Evolutionary conservation across 1,140 invertebrate species (phyloP).

Genomic region (Drosophila teissieri): DNA sequence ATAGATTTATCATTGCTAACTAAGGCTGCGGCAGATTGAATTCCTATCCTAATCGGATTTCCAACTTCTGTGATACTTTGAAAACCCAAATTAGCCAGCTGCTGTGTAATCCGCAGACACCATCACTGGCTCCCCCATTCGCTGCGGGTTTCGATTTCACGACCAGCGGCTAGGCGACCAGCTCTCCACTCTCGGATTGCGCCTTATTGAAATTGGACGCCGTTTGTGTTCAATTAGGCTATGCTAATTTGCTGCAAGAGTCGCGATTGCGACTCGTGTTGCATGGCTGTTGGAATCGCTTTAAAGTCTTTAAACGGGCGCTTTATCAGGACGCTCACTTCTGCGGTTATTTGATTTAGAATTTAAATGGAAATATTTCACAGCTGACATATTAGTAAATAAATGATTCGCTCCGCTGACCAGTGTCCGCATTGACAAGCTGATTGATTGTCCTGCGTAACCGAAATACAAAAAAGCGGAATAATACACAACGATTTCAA

Average conservation of each 20-base stretch:
- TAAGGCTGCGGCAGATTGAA: no score
- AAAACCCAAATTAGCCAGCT: neutral
- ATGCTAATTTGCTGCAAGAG: slow-evolving; percentile 73
- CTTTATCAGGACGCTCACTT: slow-evolving; percentile 2
- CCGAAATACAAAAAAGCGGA: slow-evolving; percentile 7
- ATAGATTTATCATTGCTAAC: neutral
- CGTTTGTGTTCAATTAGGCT: slow-evolving; percentile 81
- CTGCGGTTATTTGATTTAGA: slow-evolving; percentile 63
- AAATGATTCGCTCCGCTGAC: slow-evolving; percentile 45
- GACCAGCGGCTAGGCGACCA: slow-evolving; percentile 39
- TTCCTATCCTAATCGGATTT: neutral
- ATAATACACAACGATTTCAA: slow-evolving; percentile 21
- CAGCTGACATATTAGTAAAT: slow-evolving; percentile 72
- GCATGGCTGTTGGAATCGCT: slow-evolving; percentile 8
- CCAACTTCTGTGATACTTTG: neutral
- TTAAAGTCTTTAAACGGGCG: slow-evolving; percentile 11
- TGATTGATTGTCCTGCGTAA: slow-evolving; percentile 67
- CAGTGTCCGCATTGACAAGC: slow-evolving; percentile 33
- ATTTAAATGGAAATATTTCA: slow-evolving; percentile 67
- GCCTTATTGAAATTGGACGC: slow-evolving; percentile 76
- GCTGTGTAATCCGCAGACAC: neutral
- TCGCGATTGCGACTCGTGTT: slow-evolving; percentile 1
- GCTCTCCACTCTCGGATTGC: slow-evolving; percentile 27
- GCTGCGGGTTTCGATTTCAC: slow-evolving; percentile 58
- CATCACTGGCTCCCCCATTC: slow-evolving; percentile 19